phyloP scores from a whole-genome alignment of 2,888 invertebrate genomes.

The Homarus gammarus region DNA sequence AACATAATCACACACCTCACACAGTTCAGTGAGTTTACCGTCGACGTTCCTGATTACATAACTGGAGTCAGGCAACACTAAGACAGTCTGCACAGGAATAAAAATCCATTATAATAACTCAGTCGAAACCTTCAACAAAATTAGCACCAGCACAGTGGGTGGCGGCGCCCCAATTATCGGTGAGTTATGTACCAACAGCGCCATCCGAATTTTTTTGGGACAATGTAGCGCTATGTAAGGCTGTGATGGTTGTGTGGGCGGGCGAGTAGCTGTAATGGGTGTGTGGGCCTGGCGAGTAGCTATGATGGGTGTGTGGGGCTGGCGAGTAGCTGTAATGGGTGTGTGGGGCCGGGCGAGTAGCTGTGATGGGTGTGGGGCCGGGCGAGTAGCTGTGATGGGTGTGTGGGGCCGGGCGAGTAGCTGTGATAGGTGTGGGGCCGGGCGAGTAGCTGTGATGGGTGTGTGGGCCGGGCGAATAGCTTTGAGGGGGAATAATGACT shows the following conservation, averaged over 20 bases:
- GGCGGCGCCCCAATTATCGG: constrained; percentile 9
- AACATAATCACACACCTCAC: background rate
- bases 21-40: background rate
- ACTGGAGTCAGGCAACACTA: background rate
- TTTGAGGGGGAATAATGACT: background rate
- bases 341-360: too few species aligned
- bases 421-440: background rate
- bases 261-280: too few species aligned
- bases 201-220: background rate
- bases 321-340: too few species aligned
- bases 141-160: background rate
- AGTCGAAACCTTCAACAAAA: background rate
- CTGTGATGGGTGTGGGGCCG: background rate
- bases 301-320: too few species aligned
- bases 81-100: background rate
- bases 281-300: too few species aligned
- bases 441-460: too few species aligned
- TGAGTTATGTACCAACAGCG: background rate
- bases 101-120: background rate
- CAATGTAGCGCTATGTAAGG: too few species aligned
- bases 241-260: too few species aligned
- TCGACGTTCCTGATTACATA: background rate
- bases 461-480: background rate
- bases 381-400: too few species aligned
- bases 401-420: too few species aligned